Evolutionary conservation across 2,888 invertebrate species (phyloP).

Genomic region (Cephus sareptanus): DNA sequence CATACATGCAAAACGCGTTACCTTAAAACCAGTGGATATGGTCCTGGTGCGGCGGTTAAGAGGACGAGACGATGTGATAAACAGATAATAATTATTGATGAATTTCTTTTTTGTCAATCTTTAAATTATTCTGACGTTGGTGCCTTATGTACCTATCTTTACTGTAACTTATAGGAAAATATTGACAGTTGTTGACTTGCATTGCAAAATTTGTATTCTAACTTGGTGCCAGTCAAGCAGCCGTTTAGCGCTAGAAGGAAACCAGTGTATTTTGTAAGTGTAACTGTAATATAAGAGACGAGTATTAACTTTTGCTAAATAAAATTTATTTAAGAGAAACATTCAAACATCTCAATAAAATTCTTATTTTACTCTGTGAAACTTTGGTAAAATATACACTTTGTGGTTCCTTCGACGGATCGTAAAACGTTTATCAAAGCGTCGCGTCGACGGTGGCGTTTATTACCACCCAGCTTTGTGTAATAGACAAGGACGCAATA

Average conservation of each 20-base stretch:
- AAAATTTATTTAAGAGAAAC: conserved; percentile 44
- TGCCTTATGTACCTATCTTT: neutral
- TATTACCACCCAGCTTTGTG: neutral
- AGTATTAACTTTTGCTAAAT: conserved; percentile 26
- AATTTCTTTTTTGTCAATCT: neutral
- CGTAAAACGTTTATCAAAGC: conserved; percentile 21
- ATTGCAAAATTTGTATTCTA: neutral
- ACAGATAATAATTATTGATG: conserved; percentile 34
- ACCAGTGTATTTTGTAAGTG: neutral
- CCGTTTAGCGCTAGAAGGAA: neutral
- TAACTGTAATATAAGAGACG: neutral
- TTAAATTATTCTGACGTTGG: neutral
- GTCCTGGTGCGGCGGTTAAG: conserved; percentile 63
- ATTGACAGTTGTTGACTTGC: neutral
- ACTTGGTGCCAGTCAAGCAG: neutral
- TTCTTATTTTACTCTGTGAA: conserved; percentile 46
- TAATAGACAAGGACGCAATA: neutral
- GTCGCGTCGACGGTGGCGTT: neutral
- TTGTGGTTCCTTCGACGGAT: conserved; percentile 30
- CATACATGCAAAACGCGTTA: conserved; percentile 66
- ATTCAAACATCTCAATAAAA: conserved; percentile 41
- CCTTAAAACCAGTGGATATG: conserved; percentile 67
- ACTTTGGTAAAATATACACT: conserved; percentile 57
- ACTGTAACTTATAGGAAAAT: neutral
- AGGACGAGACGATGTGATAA: conserved; percentile 60